Evolutionary conservation across 2,888 invertebrate species (phyloP).

Genomic region (Mimachlamys varia): DNA sequence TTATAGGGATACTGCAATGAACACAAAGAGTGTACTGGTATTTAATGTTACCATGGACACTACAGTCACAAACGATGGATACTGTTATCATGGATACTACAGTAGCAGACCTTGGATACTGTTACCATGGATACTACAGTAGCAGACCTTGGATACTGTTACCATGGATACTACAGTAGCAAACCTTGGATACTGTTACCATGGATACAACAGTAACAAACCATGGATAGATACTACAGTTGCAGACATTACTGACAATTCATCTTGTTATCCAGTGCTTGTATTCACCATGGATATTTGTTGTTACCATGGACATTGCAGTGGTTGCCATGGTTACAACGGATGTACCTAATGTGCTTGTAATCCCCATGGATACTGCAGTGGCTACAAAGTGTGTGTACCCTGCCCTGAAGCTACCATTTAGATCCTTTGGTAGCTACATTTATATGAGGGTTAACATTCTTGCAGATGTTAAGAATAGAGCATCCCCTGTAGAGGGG

Average conservation of each 20-base stretch:
- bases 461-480: too few relatives aligned
- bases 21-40: neutral
- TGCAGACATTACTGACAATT: too few relatives aligned
- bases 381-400: neutral
- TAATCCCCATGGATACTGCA: neutral
- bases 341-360: neutral
- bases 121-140: neutral
- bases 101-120: neutral
- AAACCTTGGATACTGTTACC: neutral
- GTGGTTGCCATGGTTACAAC: neutral
- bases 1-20: neutral
- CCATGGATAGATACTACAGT: too few relatives aligned
- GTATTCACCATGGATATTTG: neutral
- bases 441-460: too few relatives aligned
- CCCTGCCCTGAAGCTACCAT: too few relatives aligned
- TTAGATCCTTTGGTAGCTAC: too few relatives aligned
- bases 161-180: neutral
- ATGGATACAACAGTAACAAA: neutral
- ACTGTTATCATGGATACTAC: neutral
- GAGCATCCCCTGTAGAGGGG: too few relatives aligned
- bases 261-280: neutral
- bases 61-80: neutral
- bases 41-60: neutral
- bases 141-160: neutral
- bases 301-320: too few relatives aligned